Base-by-base conservation (phyloP, 2,888 invertebrate species). In the Drosophila testacea region DNA sequence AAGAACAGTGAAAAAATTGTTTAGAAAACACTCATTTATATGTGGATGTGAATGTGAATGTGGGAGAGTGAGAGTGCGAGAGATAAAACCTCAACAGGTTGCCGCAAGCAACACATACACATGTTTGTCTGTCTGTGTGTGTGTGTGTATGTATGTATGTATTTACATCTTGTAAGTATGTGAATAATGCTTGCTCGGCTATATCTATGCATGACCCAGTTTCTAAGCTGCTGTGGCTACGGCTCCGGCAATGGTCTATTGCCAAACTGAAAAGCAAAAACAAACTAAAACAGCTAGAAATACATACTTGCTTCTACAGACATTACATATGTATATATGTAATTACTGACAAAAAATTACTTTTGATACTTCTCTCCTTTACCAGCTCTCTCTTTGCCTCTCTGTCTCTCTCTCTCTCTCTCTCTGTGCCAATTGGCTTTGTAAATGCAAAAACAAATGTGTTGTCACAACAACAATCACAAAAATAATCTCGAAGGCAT, bases 201-300 rank as follows among this genome's bases (percentile, higher is more conserved):
- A 56, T 79, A 82, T 77, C 62, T 81, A 72, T 71, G 83, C 65
- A 73, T 84, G 81, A 83, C 82, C 82, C 55, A 81, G 88, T 87
- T 83, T 84, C 67, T 71, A 65, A 77, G 81, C 77, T 79, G 66
- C 66, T 62, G 60, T 51, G 52, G 52, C 68, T 42, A 57, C 55
- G 38, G 36, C 46, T 64, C 46, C 46, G 36, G 30, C 38, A 36
- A 16, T 10, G n/a, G 52, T 13, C 46, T 54, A 42, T 64, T 73
- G 73, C 56, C 78, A 68, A 68, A 68, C 63, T 59, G 59, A 62
- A 36, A 54, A 48, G 16, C 16, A 1, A 44, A 55, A 38, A 50
- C 69, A 63, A 51, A 16, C 42, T 39, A 48, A 63, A 51, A 16
- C 42, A 39, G 52, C 66, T 47, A 51, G 32, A 41, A 51, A 66